Evolutionary conservation across 2,888 invertebrate species (phyloP), one percentile per base, ranked within the genome.

Genomic region (Perdita meconis): DNA sequence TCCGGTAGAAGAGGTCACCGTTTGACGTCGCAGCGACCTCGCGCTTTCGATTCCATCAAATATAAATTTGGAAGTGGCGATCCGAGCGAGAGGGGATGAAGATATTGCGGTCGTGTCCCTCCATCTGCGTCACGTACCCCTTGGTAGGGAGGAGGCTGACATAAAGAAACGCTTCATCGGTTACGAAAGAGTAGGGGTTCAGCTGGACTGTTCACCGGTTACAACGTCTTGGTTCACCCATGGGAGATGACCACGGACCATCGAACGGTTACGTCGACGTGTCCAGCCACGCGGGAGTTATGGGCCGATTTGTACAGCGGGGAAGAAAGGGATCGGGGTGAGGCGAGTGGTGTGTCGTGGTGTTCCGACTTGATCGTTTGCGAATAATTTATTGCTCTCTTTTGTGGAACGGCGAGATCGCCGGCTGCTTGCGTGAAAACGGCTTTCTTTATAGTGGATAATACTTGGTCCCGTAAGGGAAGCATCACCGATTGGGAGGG

Each of bases 61-160:
- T 85, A 87, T 85, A 87, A 87, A 87, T 87, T 86, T 84, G 44
- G 50, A 70, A 65, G 40, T 59, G 59, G 53, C 63, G 50, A 56
- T 36, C 56, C 51, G n/a, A 50, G n/a, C 36, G 78, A 66, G 72
- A 72, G 76, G 83, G 85, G 83, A 88, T 88, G 70, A 85, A 86
- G 88, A 87, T 87, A 88, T 87, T 87, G 86, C 87, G 88, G 87
- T 82, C 81, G 76, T 85, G 86, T 87, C 80, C 86, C 82, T 83
- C 81, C 86, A 85, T 86, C 87, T 87, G 86, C 78, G 85, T 83
- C 88, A 81, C 87, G 82, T 83, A 84, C 79, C 85, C 78, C 76
- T 26, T n/a, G n/a, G n/a, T n/a, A n/a, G n/a, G 68, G 38, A 65
- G 72, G 77, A 63, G 69, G 30, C 30, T 65, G 85, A 88, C 82